Base-by-base conservation (phyloP, 1,140 invertebrate species). In the Lepidostoma basale region DNA sequence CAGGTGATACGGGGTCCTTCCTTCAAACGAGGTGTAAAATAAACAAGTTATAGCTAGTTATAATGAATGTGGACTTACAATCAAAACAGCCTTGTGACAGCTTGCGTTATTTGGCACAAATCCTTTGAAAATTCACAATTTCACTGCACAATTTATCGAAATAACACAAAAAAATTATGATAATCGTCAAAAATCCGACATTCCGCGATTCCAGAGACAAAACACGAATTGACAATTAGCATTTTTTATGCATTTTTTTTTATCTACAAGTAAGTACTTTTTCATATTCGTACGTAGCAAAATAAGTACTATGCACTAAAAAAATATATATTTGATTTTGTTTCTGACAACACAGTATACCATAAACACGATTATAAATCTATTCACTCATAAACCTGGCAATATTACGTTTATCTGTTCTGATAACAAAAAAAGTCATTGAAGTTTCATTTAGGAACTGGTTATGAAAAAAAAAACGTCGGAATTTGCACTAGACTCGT, bases 181-280 rank as follows among this genome's bases (percentile, higher is more conserved):
- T 39, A 39, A 14, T n/a, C 9, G n/a, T 18, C 23, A 59, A 59
- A 18, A 59, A 25, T 20, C 18, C 30, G 54, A 59, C 54, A 59
- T 59, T 40, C 54, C 54, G 36, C 36, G 30, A 39, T n/a, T 20
- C 54, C 54, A 59, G n/a, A 59, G 25, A 59, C 54, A 59, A 59
- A 39, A 25, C 22, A 59, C 54, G n/a, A 39, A 25, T 59, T 59
- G 54, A 59, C 54, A 59, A 59, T 59, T 56, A 16, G 52, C 12
- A 33, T 56, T 30, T 30, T 22, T 59, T 18, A 4, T 39, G 16
- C 40, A 12, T 26, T 54, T 28, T 26, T 26, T 2, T 3, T 30
- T 30, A 12, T 2, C 3, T 2, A 23, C 22, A 3, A 18, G 45
- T 49, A 49, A 23, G 45, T 26, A 49, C 45, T 49, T 25, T 49